Base-by-base conservation (phyloP, 2,888 invertebrate species). In the Acanthosoma haemorrhoidale region DNA sequence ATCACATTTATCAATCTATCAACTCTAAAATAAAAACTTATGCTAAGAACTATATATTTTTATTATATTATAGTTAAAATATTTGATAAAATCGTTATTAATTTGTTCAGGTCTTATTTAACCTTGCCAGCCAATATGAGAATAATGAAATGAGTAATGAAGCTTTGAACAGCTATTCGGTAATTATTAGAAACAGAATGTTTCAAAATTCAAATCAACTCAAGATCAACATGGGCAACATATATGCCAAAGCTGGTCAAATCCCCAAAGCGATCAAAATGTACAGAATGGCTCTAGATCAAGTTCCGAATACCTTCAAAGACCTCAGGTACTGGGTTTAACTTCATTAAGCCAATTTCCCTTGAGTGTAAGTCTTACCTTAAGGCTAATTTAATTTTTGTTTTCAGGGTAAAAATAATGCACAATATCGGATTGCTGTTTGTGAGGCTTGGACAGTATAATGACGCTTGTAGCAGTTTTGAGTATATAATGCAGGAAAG, bases 401-500 rank as follows among this genome's bases (percentile, higher is more conserved):
- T 72, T 77, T 79, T 21, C 77, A 92, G 94, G 79, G 90, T 94
- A 77, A 96, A 95, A 83, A 95, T 99, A 75, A 96, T 97, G 88
- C 96, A 97, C 81, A 99, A 99, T 79, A 98, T 99, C 77, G 95
- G 94, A 0, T 87, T 96, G 73, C 85, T 96, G 25, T 91, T 98
- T 78, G 92, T 98, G 25, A 91, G 93, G 78, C 92, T 97, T 91
- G 94, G 94, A 31, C 95, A 96, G 80, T 95, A 95, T 80, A 91
- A 91, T 67, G 98, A 99, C 79, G 98, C 99, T 0, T 91, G 96
- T 58, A 92, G 92, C 3, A 95, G 94, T 77, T 95, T 99, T 80
- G 98, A 99, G 79, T 96, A 95, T 80, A 96, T 98, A 71, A 96
- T 99, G 94, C 91, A 93, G 68, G 97, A 98, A 80, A 89, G 92